These are phyloP conservation scores for Calidris pugnax DNA, from an alignment of 2,113 vertebrate species.

Conservation along the genomic window DNA sequence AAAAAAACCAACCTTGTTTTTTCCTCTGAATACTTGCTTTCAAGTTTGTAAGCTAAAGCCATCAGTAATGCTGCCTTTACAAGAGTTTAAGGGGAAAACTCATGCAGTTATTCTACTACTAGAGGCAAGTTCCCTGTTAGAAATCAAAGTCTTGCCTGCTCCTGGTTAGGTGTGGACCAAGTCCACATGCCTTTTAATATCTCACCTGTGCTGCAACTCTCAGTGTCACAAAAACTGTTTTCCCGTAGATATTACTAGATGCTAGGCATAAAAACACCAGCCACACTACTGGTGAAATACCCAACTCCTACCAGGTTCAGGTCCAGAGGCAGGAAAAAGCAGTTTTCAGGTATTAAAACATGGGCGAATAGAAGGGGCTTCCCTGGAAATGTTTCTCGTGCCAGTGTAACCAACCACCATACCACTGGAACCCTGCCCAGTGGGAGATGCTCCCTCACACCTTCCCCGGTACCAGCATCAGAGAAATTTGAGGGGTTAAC, in stretches of 20 bases:
- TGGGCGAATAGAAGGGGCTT: neutral
- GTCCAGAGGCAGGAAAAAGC: neutral
- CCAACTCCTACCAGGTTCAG: rapidly evolving
- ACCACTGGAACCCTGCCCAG: neutral
- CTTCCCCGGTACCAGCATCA: rapidly evolving
- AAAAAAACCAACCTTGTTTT: neutral
- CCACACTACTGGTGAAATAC: neutral
- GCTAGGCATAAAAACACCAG: neutral
- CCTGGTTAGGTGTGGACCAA: too few species aligned
- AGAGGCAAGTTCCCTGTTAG: neutral
- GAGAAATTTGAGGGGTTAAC: neutral
- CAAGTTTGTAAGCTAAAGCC: neutral
- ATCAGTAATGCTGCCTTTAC: neutral
- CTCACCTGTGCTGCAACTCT: neutral
- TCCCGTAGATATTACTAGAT: neutral
- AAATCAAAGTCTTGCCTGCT: neutral
- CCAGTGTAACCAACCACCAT: rapidly evolving
- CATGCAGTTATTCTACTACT: neutral
- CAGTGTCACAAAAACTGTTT: neutral
- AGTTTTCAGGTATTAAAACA: neutral
- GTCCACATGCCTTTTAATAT: rapidly evolving
- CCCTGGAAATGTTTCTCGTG: neutral
- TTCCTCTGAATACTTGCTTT: neutral
- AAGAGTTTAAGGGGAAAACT: neutral
- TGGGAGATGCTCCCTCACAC: neutral